A percentile compares a stretch with the other conserved stretches of the same genome.
Evolutionary conservation across 2,888 invertebrate genomes (phyloP).

Genomic region (Protonemura montana): DNA sequence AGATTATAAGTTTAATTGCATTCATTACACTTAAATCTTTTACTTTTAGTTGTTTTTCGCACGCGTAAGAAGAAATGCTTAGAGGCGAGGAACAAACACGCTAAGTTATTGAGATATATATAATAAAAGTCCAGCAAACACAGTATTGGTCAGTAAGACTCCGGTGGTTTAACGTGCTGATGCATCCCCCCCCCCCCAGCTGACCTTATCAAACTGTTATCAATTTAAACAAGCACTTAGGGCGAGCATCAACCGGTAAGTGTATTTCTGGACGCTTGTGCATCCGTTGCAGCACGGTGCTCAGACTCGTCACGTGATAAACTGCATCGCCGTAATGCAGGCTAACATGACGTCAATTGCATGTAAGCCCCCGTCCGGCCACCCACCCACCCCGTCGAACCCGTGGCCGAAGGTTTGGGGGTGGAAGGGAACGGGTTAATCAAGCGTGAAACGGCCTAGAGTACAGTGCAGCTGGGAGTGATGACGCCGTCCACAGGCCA

Average conservation of each 20-base stretch:
- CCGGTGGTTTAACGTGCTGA: background rate
- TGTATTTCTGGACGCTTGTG: background rate
- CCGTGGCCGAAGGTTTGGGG: background rate
- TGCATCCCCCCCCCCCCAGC: background rate
- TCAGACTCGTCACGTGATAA: background rate
- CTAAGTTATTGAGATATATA: too few relatives aligned
- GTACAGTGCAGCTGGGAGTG: background rate
- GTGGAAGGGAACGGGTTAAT: background rate
- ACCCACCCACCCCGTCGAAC: background rate
- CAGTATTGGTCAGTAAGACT: too few relatives aligned
- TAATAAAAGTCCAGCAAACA: too few relatives aligned
- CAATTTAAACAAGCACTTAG: background rate
- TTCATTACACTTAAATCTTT: background rate
- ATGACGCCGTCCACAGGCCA: too few relatives aligned
- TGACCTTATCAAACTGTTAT: background rate
- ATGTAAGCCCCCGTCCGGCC: background rate
- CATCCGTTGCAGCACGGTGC: background rate
- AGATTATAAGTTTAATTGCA: background rate
- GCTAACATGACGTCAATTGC: conserved; percentile 7
- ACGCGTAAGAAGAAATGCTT: background rate
- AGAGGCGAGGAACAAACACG: background rate
- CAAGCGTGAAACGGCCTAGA: background rate
- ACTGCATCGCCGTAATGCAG: background rate
- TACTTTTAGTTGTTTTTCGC: background rate
- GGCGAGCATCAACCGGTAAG: background rate